A percentile compares a stretch with the other conserved stretches of the same genome.
Conservation (phyloP, 2,888 invertebrate species). For the Lottia scabra region DNA sequence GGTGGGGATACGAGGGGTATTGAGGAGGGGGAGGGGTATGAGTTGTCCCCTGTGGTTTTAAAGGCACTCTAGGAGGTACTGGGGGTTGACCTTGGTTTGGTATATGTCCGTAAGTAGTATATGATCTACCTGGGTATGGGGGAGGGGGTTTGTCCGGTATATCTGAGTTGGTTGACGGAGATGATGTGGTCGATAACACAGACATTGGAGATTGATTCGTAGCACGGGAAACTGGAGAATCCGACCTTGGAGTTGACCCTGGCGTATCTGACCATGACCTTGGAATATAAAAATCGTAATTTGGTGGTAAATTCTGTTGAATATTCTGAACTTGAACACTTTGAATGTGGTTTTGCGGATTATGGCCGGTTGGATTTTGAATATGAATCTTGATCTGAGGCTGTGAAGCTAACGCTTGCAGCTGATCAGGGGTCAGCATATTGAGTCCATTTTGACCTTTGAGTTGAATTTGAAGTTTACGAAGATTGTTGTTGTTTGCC, state of each 20-base stretch:
- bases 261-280: constrained; percentile 46
- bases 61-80: constrained; percentile 54
- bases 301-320: constrained; percentile 14
- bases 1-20: constrained; percentile 2
- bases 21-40: constrained; percentile 9
- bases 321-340: constrained; percentile 31
- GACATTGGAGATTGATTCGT: constrained; percentile 68
- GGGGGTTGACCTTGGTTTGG: constrained; percentile 41
- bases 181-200: constrained; percentile 65
- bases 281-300: constrained; percentile 24
- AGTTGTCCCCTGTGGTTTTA: constrained; percentile 36
- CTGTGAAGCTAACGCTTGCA: constrained; percentile 50
- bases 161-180: constrained; percentile 67
- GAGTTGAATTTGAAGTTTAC: not conserved
- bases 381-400: constrained; percentile 36
- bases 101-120: constrained; percentile 22
- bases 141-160: constrained; percentile 67
- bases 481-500: constrained; percentile 16
- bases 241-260: constrained; percentile 59
- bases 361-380: constrained; percentile 24
- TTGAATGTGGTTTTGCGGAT: constrained; percentile 26
- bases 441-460: constrained; percentile 26
- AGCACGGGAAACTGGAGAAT: constrained; percentile 63
- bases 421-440: constrained; percentile 71
- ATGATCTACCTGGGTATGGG: constrained; percentile 58